Evolutionary conservation across 2,113 vertebrate species (phyloP).

Genomic region (Clupea harengus): DNA sequence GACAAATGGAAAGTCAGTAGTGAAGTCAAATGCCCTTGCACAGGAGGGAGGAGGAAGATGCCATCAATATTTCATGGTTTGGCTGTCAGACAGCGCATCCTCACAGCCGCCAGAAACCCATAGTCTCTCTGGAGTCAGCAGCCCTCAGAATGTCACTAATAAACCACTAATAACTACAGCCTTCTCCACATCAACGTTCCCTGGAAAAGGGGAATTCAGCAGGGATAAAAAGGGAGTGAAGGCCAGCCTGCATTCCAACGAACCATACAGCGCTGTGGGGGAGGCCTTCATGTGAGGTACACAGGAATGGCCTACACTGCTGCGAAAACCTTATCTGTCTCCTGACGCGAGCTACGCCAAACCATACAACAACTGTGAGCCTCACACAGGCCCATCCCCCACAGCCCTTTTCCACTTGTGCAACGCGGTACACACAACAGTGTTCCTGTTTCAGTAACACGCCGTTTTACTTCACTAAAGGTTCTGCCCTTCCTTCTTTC

Average conservation of each 20-base stretch:
- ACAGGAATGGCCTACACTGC: slow-evolving; percentile 43
- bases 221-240: neutral
- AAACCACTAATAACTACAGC: neutral
- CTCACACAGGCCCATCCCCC: neutral
- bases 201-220: neutral
- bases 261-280: slow-evolving; percentile 30
- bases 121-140: neutral
- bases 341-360: slow-evolving; percentile 44
- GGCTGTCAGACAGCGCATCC: neutral
- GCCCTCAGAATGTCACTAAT: neutral
- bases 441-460: slow-evolving; percentile 10
- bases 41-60: neutral
- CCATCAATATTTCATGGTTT: slow-evolving; percentile 1
- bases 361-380: slow-evolving; percentile 19
- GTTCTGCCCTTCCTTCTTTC: neutral
- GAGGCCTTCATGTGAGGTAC: slow-evolving; percentile 37
- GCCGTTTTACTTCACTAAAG: neutral
- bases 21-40: neutral
- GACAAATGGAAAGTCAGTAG: slow-evolving; percentile 8
- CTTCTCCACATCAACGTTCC: neutral
- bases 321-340: slow-evolving; percentile 44
- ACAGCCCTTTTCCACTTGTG: neutral
- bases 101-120: neutral
- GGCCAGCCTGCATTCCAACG: slow-evolving; percentile 55
- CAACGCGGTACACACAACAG: neutral